Evolutionary conservation across 2,797 vertebrate genomes (phyloP).

Genomic region (Tokudaia muenninki): DNA sequence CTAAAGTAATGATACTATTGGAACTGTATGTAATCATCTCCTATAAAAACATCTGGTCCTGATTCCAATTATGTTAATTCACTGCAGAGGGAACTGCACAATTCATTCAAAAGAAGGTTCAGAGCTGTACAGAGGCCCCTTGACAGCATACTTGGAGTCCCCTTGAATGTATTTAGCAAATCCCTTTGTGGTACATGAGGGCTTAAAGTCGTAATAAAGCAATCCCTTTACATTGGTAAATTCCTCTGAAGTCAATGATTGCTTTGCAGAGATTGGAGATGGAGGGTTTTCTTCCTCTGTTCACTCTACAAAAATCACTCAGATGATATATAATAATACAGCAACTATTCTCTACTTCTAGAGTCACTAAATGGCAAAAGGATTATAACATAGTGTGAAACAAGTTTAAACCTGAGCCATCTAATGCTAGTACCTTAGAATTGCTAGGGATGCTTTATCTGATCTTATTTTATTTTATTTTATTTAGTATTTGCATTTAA

Average conservation of each 20-base stretch:
- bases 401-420: constrained; percentile 30
- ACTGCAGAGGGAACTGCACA: background rate
- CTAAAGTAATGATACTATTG: constrained; percentile 72
- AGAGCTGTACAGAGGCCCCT: constrained; percentile 63
- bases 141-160: constrained; percentile 45
- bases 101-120: constrained; percentile 72
- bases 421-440: constrained; percentile 3
- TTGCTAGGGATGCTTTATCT: background rate
- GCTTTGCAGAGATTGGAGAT: constrained; percentile 66
- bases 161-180: constrained; percentile 82
- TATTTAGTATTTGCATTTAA: constrained; percentile 11
- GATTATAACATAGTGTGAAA: constrained; percentile 61
- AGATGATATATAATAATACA: constrained; percentile 49
- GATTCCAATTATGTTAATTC: constrained; percentile 78
- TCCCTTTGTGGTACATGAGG: constrained; percentile 68
- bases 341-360: constrained; percentile 53
- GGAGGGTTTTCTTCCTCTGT: constrained; percentile 54
- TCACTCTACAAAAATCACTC: constrained; percentile 63
- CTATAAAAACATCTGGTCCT: constrained; percentile 74
- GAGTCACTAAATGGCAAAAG: constrained; percentile 31
- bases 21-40: constrained; percentile 72
- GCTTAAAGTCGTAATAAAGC: constrained; percentile 74
- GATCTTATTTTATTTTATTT: background rate
- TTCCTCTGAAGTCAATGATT: constrained; percentile 75
- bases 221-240: constrained; percentile 73